phyloP scores from a whole-genome alignment of 2,888 invertebrate species.

The Glaucopsyche alexis region DNA sequence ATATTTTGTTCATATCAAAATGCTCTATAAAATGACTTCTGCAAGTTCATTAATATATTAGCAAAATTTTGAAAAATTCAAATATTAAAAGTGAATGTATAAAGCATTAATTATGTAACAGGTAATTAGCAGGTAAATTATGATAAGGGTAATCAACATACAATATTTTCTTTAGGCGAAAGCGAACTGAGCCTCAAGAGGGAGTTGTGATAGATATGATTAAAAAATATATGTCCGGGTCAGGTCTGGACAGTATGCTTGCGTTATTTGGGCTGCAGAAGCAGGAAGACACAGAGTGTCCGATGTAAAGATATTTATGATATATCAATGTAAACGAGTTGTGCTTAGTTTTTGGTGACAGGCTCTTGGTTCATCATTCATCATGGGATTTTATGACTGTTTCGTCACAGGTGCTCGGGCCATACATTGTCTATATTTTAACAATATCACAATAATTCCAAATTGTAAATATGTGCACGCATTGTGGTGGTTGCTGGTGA shows the following conservation, averaged over 20 bases:
- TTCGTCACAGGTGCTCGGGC: background rate
- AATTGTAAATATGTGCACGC: constrained; percentile 22
- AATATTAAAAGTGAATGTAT: background rate
- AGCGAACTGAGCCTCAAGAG: constrained; percentile 54
- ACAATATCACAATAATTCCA: background rate
- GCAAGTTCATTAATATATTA: background rate
- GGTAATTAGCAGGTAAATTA: background rate
- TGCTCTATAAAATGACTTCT: background rate
- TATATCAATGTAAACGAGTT: constrained; percentile 33
- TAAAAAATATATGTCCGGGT: constrained; percentile 69
- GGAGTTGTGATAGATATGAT: constrained; percentile 58
- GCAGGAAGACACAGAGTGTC: constrained; percentile 54
- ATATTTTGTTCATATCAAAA: no score
- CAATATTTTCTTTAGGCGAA: constrained; percentile 60
- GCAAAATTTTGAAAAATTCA: background rate
- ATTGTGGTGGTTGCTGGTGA: constrained; percentile 32
- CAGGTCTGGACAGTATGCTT: constrained; percentile 62
- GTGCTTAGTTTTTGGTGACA: constrained; percentile 36
- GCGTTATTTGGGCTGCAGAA: constrained; percentile 60
- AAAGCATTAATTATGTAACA: background rate
- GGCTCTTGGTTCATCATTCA: constrained; percentile 33
- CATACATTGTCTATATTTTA: background rate
- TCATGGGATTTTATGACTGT: constrained; percentile 17
- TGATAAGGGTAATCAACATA: constrained; percentile 16
- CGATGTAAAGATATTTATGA: constrained; percentile 55